These are phyloP conservation scores for Strix aluco DNA, from an alignment of 2,113 vertebrate genomes.

Conservation along the genomic window DNA sequence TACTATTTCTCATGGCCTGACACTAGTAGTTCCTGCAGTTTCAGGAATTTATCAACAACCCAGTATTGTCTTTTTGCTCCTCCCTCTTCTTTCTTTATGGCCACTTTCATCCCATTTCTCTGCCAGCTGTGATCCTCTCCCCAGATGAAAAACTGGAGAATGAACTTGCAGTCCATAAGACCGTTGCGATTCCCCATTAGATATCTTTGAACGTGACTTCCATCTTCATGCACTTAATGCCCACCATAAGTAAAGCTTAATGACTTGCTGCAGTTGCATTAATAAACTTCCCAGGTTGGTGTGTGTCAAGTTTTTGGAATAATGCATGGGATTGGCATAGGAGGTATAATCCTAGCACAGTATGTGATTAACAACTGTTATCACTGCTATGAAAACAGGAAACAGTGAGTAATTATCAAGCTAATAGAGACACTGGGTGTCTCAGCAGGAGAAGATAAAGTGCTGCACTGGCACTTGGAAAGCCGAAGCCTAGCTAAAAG, in stretches of 20 bases:
- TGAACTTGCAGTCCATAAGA: not conserved
- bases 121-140: not conserved
- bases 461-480: not conserved
- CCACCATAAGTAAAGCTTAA: not conserved
- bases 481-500: not conserved
- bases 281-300: not conserved
- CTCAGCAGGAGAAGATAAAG: constrained; percentile 7
- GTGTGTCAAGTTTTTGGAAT: not conserved
- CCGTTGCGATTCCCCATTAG: not conserved
- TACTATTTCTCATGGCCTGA: not conserved
- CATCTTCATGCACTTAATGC: not conserved
- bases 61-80: not conserved
- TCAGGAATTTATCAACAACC: not conserved
- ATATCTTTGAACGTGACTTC: not conserved
- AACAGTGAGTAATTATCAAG: constrained; percentile 21
- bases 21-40: not conserved
- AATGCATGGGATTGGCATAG: not conserved
- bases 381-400: constrained; percentile 29
- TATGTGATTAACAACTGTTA: constrained; percentile 32
- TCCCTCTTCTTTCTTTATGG: not conserved
- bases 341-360: constrained; percentile 4
- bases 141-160: not conserved
- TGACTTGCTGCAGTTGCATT: not conserved
- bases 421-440: not conserved
- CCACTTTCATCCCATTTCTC: not conserved